phyloP scores from a whole-genome alignment of 2,113 vertebrate genomes.

The Epinephelus fuscoguttatus region DNA sequence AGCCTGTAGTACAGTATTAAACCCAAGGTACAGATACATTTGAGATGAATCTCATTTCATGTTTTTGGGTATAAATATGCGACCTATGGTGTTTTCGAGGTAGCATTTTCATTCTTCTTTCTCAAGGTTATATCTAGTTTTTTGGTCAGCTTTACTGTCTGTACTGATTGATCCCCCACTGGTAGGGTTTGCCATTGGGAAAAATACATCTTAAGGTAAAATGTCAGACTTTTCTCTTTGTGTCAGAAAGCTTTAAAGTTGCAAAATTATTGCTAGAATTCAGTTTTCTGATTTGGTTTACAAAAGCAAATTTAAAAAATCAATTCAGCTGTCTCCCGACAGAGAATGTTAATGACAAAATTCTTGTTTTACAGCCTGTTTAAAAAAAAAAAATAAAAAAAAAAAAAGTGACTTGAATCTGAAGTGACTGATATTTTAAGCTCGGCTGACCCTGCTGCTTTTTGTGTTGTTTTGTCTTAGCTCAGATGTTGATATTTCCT shows the following conservation, averaged over 20 bases:
- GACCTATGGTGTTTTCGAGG: slow-evolving; percentile 46
- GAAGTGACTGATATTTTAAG: slow-evolving; percentile 20
- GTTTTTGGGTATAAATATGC: slow-evolving; percentile 38
- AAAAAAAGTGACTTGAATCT: slow-evolving; percentile 24
- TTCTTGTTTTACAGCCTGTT: neutral
- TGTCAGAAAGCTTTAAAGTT: slow-evolving; percentile 11
- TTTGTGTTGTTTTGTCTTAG: slow-evolving; percentile 30
- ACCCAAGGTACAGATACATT: slow-evolving; percentile 66
- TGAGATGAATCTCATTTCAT: slow-evolving; percentile 41
- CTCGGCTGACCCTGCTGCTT: slow-evolving; percentile 33
- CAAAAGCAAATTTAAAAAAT: slow-evolving; percentile 36
- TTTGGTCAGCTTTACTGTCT: slow-evolving; percentile 32
- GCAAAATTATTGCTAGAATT: slow-evolving; percentile 1
- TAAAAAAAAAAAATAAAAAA: slow-evolving; percentile 2
- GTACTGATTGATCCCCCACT: slow-evolving; percentile 13
- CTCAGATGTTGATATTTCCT: slow-evolving; percentile 36
- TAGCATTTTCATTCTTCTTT: slow-evolving; percentile 53
- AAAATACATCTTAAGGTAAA: neutral
- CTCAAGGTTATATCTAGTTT: slow-evolving; percentile 14
- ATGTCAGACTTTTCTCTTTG: slow-evolving; percentile 17
- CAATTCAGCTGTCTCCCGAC: neutral
- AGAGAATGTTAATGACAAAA: neutral
- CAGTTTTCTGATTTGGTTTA: slow-evolving; percentile 49
- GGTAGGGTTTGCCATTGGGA: neutral
- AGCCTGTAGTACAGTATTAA: slow-evolving; percentile 58